These are phyloP conservation scores for Halesus radiatus DNA, from an alignment of 1,140 invertebrate genomes.

Conservation along the genomic window DNA sequence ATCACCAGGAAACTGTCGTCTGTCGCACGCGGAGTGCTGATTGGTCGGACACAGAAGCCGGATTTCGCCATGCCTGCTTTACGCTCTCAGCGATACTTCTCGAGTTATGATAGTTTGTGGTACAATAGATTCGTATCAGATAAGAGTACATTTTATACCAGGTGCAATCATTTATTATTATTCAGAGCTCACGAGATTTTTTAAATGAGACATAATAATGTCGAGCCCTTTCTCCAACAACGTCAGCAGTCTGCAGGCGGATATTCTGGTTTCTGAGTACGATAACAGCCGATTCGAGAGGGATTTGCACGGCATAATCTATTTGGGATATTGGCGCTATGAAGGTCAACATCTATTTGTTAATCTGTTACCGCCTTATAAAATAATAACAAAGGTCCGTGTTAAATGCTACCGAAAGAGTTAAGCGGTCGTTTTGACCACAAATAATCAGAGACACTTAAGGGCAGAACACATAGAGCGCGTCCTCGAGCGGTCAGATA, in stretches of 20 bases:
- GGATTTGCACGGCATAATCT: conserved; percentile 8
- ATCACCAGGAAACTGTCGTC: too few species aligned
- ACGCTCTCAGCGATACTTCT: not conserved
- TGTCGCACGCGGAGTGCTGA: not conserved
- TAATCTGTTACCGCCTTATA: conserved; percentile 12
- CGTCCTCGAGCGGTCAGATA: too few species aligned
- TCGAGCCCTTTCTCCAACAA: too few species aligned
- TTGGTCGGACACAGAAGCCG: not conserved
- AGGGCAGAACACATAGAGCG: too few species aligned
- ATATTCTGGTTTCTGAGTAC: not conserved
- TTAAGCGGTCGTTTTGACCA: not conserved
- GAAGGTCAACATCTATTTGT: conserved; percentile 22
- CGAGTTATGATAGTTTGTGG: not conserved
- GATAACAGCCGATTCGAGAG: conserved; percentile 17
- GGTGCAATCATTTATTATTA: too few species aligned
- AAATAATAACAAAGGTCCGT: not conserved
- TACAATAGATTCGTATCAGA: too few species aligned
- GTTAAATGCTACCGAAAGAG: not conserved
- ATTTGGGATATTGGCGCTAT: conserved; percentile 10
- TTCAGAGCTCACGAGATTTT: not conserved
- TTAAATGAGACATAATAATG: not conserved
- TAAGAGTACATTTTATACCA: not conserved
- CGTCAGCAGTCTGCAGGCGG: not conserved
- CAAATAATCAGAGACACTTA: not conserved
- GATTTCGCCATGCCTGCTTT: not conserved